Evolutionary conservation across 2,888 invertebrate genomes (phyloP).

Genomic region (Sphecodes monilicornis): DNA sequence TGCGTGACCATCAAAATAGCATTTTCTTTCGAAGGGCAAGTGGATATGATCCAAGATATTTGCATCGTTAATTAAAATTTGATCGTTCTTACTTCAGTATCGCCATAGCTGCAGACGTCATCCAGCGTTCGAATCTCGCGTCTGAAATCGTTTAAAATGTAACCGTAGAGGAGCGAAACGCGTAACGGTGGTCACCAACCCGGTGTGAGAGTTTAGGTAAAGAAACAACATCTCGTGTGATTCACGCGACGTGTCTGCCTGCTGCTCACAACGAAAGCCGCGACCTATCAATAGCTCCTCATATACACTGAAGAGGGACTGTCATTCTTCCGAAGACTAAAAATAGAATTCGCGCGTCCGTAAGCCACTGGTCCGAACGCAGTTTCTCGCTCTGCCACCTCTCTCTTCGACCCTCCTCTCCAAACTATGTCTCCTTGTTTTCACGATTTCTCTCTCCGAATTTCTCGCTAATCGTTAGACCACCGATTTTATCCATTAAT

Average conservation of each 20-base stretch:
- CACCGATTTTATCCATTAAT: too few relatives aligned
- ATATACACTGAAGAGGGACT: slow-evolving; percentile 80
- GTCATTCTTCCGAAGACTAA: slow-evolving; percentile 81
- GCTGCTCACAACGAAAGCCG: slow-evolving; percentile 65
- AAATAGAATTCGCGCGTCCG: slow-evolving; percentile 76
- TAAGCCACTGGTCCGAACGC: slow-evolving; percentile 54
- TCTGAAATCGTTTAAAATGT: background rate
- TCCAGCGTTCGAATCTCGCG: background rate
- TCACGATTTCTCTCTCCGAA: background rate
- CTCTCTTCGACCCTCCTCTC: background rate
- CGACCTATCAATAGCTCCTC: slow-evolving; percentile 82
- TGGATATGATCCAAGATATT: too few relatives aligned
- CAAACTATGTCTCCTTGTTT: background rate
- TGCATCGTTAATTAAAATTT: background rate
- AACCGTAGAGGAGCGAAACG: background rate
- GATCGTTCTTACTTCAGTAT: too few relatives aligned
- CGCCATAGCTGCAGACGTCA: too few relatives aligned
- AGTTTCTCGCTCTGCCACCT: background rate
- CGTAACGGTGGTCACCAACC: slow-evolving; percentile 26
- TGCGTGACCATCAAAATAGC: too few relatives aligned
- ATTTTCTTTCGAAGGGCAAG: too few relatives aligned
- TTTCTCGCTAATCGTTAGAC: background rate
- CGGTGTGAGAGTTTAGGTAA: slow-evolving; percentile 44
- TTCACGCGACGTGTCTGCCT: slow-evolving; percentile 75
- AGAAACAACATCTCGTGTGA: slow-evolving; percentile 71